Conservation (phyloP, 2,113 vertebrate species). For the Girardinichthys multiradiatus region DNA sequence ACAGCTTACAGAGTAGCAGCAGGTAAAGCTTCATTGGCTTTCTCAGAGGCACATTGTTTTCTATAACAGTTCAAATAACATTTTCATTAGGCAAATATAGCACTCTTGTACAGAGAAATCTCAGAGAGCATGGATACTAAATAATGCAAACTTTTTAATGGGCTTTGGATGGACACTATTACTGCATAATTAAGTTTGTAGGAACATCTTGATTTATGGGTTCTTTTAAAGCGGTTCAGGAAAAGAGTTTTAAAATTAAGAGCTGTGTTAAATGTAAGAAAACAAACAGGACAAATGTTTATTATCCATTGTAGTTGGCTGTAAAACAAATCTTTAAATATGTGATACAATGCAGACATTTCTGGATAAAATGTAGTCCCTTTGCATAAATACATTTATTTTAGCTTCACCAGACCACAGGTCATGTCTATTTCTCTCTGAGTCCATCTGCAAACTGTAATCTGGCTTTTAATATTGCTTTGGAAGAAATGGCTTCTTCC, state of each 20-base stretch:
- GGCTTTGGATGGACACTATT: constrained; percentile 2
- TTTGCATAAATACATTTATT: too few relatives aligned
- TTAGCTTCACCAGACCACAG: background rate
- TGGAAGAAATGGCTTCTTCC: background rate
- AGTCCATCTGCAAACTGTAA: background rate
- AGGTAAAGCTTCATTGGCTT: constrained; percentile 45
- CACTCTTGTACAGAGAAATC: background rate
- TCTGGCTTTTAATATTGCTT: too few relatives aligned
- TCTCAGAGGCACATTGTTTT: constrained; percentile 1
- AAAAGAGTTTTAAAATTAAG: background rate
- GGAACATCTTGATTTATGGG: constrained; percentile 4
- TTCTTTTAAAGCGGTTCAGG: background rate
- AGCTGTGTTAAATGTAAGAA: background rate
- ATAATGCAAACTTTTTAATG: constrained; percentile 1
- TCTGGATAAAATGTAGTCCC: background rate
- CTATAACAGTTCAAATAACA: constrained; percentile 11
- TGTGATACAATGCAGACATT: background rate
- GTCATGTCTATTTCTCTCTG: background rate
- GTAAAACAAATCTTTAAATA: background rate
- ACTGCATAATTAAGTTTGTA: constrained; percentile 17
- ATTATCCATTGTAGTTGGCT: background rate
- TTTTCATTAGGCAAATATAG: constrained; percentile 27
- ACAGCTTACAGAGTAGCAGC: constrained; percentile 34
- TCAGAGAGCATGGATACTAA: constrained; percentile 2
- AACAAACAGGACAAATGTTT: background rate